Conservation (phyloP, 2,888 invertebrate species). For the Hemaris fuciformis region DNA sequence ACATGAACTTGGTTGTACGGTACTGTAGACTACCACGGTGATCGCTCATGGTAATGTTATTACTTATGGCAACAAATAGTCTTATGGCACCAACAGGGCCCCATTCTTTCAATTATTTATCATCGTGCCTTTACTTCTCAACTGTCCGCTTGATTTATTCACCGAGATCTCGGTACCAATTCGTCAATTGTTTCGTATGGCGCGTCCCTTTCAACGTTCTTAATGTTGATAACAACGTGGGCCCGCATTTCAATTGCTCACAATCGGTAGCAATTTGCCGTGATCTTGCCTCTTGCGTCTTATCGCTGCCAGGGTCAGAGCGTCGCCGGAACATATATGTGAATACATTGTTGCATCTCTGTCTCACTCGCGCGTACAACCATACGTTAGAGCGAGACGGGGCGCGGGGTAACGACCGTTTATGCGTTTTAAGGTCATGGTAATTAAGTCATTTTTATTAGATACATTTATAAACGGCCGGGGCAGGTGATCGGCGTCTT, state of each 20-base stretch:
- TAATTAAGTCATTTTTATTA: slow-evolving; percentile 7
- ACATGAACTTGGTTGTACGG: no score
- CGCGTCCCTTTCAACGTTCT: slow-evolving; percentile 13
- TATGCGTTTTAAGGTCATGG: slow-evolving; percentile 46
- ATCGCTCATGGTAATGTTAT: no score
- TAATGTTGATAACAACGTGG: slow-evolving; percentile 8
- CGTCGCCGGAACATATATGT: slow-evolving; percentile 33
- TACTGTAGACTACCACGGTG: no score
- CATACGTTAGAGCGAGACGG: slow-evolving; percentile 38
- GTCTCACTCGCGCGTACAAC: slow-evolving; percentile 29
- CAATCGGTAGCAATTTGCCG: slow-evolving; percentile 46
- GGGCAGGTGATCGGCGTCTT: not conserved
- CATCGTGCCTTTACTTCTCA: not conserved
- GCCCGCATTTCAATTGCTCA: slow-evolving; percentile 34
- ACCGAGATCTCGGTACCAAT: not conserved
- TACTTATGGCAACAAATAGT: not conserved
- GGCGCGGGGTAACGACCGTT: slow-evolving; percentile 48
- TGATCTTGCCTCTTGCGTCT: slow-evolving; percentile 37
- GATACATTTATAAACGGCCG: slow-evolving; percentile 15
- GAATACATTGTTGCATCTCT: slow-evolving; percentile 23
- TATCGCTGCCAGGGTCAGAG: slow-evolving; percentile 45
- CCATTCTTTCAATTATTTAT: not conserved
- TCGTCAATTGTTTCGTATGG: slow-evolving; percentile 25
- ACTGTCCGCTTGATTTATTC: not conserved
- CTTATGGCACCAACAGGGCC: not conserved